A percentile compares a stretch with the other conserved stretches of the same genome.
phyloP scores from a whole-genome alignment of 2,888 invertebrate genomes.

The Eustalomyia histrio region DNA sequence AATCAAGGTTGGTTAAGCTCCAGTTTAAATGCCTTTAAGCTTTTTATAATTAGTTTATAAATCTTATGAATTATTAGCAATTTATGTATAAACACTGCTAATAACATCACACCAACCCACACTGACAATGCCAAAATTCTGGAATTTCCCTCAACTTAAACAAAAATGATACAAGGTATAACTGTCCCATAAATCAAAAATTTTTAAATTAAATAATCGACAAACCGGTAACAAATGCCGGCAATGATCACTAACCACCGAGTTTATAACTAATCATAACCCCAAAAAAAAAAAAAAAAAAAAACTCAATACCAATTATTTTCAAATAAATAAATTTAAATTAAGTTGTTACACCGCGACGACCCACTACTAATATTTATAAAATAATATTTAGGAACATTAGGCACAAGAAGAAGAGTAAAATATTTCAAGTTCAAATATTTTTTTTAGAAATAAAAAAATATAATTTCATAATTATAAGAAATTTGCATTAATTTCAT shows the following conservation, averaged over 20 bases:
- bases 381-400: background rate
- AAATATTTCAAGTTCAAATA: constrained; percentile 63
- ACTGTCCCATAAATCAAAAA: constrained; percentile 64
- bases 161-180: constrained; percentile 54
- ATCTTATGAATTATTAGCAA: constrained; percentile 50
- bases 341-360: constrained; percentile 44
- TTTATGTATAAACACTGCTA: constrained; percentile 3
- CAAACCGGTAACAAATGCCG: constrained; percentile 38
- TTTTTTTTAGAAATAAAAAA: constrained; percentile 20
- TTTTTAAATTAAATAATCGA: constrained; percentile 26
- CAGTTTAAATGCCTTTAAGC: background rate
- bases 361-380: background rate
- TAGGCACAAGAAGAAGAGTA: background rate
- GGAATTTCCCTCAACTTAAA: constrained; percentile 47
- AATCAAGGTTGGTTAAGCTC: constrained; percentile 7
- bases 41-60: constrained; percentile 7
- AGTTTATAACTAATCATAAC: background rate
- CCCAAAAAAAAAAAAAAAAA: no score
- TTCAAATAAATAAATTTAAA: constrained; percentile 39
- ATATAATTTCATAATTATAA: constrained; percentile 10
- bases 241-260: constrained; percentile 7
- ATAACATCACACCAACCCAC: background rate
- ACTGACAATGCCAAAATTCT: constrained; percentile 31
- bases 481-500: constrained; percentile 55
- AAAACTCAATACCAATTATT: constrained; percentile 33